Evolutionary conservation across 2,113 vertebrate species (phyloP).

Genomic region (Myodes glareolus): DNA sequence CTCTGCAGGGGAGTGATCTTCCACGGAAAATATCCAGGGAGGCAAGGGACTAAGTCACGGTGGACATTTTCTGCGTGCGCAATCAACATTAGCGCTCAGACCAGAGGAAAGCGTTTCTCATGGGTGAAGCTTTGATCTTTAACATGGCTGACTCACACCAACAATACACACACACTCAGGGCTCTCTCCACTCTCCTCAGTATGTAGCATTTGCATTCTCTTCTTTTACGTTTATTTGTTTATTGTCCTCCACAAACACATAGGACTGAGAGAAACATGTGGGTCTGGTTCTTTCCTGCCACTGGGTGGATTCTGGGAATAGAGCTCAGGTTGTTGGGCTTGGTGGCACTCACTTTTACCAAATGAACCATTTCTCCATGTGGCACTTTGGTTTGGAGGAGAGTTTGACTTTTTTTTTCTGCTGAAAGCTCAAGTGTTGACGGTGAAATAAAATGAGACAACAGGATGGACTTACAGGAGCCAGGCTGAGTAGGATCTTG

Average conservation of each 20-base stretch:
- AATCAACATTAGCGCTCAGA: neutral
- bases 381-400: neutral
- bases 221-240: neutral
- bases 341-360: neutral
- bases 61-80: neutral
- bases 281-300: neutral
- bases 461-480: neutral
- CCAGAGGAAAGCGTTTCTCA: neutral
- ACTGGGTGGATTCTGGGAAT: neutral
- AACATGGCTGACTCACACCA: neutral
- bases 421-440: neutral
- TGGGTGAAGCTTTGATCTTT: neutral
- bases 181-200: neutral
- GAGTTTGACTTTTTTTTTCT: neutral
- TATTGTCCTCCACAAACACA: neutral
- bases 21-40: neutral
- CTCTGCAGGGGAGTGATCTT: neutral
- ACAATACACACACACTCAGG: neutral
- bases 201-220: neutral
- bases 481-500: neutral
- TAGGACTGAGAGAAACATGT: neutral
- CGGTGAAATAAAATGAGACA: neutral
- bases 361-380: too few relatives aligned
- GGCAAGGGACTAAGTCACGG: neutral
- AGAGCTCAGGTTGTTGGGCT: neutral